These are phyloP conservation scores for Botrylloides violaceus DNA, from an alignment of 23 tunicate genomes.

Conservation along the genomic window DNA sequence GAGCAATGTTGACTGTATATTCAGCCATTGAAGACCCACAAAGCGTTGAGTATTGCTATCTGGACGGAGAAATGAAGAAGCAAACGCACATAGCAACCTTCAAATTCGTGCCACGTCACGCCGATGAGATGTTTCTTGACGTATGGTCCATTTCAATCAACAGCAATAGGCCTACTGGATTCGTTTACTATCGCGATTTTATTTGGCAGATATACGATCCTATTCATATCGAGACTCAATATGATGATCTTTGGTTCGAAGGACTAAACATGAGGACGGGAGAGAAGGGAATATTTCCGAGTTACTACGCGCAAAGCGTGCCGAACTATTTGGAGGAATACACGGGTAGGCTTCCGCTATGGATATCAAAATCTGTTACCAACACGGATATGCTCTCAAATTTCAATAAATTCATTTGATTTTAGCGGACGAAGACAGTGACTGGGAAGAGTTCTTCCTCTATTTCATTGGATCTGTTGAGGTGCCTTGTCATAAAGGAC, in stretches of 20 bases:
- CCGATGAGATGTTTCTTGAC: slow-evolving; percentile 58
- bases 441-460: slow-evolving; percentile 33
- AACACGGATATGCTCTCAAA: no score
- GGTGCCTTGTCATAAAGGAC: slow-evolving; percentile 72
- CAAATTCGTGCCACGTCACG: slow-evolving; percentile 75
- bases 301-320: slow-evolving; percentile 54
- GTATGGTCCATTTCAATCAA: slow-evolving; percentile 14
- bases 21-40: slow-evolving; percentile 85
- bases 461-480: slow-evolving; percentile 83
- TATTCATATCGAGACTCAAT: slow-evolving; percentile 45
- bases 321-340: slow-evolving; percentile 31
- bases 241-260: slow-evolving; percentile 83
- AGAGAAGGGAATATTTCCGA: slow-evolving; percentile 53
- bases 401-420: background rate
- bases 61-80: slow-evolving; percentile 68
- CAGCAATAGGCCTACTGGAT: background rate
- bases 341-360: slow-evolving; percentile 43
- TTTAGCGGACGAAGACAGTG: slow-evolving; percentile 34
- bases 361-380: background rate
- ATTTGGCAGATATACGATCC: slow-evolving; percentile 63
- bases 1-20: no score
- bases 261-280: slow-evolving; percentile 86
- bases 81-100: slow-evolving; percentile 70
- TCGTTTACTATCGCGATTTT: background rate
- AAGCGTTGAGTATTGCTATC: slow-evolving; percentile 51